phyloP scores from a whole-genome alignment of 2,113 vertebrate genomes.

The Notarius lentiginosus region DNA sequence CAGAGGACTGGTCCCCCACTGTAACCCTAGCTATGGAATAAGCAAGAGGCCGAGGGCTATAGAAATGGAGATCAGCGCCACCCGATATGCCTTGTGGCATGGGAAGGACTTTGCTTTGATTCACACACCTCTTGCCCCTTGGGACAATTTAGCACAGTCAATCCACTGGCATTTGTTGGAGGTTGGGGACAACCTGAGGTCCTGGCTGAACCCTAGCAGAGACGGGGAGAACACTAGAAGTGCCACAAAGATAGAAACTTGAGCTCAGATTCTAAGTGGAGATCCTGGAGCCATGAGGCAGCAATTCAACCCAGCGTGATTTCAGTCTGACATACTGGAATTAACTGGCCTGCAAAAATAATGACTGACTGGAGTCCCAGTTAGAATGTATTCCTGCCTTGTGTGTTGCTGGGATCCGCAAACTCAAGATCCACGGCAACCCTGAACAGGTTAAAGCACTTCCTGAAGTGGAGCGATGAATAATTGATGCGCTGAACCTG shows the following conservation, averaged over 20 bases:
- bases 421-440: background rate
- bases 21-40: background rate
- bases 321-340: background rate
- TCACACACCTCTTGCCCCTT: background rate
- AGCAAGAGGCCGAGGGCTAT: no score
- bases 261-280: background rate
- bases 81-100: no score
- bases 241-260: background rate
- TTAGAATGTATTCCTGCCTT: background rate
- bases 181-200: background rate
- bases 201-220: background rate
- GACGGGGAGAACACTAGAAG: background rate
- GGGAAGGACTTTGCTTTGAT: no score
- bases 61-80: no score
- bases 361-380: background rate
- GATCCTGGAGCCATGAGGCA: background rate
- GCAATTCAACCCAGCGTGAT: background rate
- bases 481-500: background rate
- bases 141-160: background rate
- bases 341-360: background rate
- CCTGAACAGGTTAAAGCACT: background rate
- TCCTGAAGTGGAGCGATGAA: background rate
- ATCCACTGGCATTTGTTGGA: background rate
- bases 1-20: no score
- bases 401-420: background rate